Base-by-base conservation (phyloP, 1,140 invertebrate species). In the Berghia stephanieae region DNA sequence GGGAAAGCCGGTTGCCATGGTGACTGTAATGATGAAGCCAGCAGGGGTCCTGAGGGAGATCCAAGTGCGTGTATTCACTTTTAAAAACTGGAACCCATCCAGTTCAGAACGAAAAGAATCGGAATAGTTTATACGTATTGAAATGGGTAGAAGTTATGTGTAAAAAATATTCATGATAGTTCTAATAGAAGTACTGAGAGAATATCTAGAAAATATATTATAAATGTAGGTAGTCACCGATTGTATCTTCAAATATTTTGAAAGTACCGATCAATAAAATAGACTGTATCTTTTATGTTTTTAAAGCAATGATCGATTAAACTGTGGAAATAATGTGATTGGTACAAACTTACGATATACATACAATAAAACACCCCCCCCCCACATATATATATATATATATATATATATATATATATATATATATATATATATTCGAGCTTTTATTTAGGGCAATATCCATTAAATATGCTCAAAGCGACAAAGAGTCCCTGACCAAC, bases 1-100 rank as follows among this genome's bases (percentile, higher is more conserved):
- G 68, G 68, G n/a, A n/a, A 70, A 24, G 44, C 68, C 36, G 24
- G 68, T 70, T 70, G 43, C 68, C 24, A 70, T 70, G 68, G 68
- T 24, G 24, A 70, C 68, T 31, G 68, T 42, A 70, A 70, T 49
- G 27, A 24, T 70, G 49, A 44, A 46, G 38, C 18, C 43, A n/a
- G n/a, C n/a, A n/a, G n/a, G n/a, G n/a, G n/a, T 70, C 42, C 68
- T 10, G 16, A 46, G 43, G 68, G 68, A 70, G 42, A 24, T 44
- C 43, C 49, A 42, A 31, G 16, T 68, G 36, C 49, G 68, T 70
- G 43, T 34, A 31, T 42, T 40, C n/a, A 70, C 68, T 70, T 5
- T 70, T 70, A 70, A 70, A 46, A 70, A 42, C 49, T 49, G 44
- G 49, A 70, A 70, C 68, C 27, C 68, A 8, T 18, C 42, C 10